Percentiles rank a stretch among this genome's conserved stretches.
phyloP scores from a whole-genome alignment of 2,113 vertebrate genomes.

The Gadus macrocephalus region DNA sequence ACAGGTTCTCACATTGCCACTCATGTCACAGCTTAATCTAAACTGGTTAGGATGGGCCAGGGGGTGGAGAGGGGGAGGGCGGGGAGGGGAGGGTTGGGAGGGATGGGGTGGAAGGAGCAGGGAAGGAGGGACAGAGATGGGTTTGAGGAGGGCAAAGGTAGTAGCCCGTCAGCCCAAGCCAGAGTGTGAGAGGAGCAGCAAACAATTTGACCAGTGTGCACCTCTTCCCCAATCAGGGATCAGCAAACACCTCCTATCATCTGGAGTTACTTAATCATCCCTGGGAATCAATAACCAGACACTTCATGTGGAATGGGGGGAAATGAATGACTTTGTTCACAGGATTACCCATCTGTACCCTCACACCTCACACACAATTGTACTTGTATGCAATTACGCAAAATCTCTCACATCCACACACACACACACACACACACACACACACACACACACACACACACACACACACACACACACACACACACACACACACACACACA shows the following conservation, averaged over 20 bases:
- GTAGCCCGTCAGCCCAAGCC: constrained; percentile 11
- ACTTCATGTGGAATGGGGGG: constrained; percentile 61
- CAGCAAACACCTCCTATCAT: constrained; percentile 60
- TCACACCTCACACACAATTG: constrained; percentile 47
- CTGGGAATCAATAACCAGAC: constrained; percentile 70
- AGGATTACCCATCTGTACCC: constrained; percentile 64
- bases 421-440: background rate
- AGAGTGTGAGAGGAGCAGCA: constrained; percentile 29
- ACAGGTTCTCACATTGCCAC: too few species aligned
- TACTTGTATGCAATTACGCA: constrained; percentile 1
- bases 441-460: background rate
- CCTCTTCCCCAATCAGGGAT: constrained; percentile 64
- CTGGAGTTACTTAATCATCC: constrained; percentile 69
- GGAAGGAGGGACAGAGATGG: constrained; percentile 24
- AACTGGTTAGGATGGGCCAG: too few species aligned
- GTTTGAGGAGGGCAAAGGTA: constrained; percentile 32
- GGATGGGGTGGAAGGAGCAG: constrained; percentile 37
- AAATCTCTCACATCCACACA: constrained; percentile 5
- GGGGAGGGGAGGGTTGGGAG: constrained; percentile 39
- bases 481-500: too few species aligned
- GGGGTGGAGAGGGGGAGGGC: background rate
- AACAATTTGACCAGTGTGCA: constrained; percentile 57
- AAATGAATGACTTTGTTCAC: constrained; percentile 66
- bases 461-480: background rate
- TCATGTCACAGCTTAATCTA: too few species aligned